Evolutionary conservation across 2,113 vertebrate species (phyloP), one percentile per base, ranked within the genome.

Genomic region (Anarhynchus alexandrinus): DNA sequence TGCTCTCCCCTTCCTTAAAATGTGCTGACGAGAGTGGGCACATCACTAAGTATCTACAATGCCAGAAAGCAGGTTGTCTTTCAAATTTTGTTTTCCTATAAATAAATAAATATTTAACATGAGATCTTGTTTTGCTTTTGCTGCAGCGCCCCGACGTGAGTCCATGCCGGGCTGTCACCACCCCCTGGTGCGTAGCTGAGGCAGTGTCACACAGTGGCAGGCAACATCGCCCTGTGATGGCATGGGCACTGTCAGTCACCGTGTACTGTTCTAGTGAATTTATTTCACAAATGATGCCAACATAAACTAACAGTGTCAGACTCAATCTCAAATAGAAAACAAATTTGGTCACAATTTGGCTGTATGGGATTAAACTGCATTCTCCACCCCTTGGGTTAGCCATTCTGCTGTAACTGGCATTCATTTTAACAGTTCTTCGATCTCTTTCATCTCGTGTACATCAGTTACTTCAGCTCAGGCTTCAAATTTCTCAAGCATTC

Each of bases 201-300:
- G 34, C 19, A 87, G 43, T 8, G 19, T 10, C 78, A 43, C 4
- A 55, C n/a, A 40, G 20, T 3, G 27, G 30, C 74, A 40, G 40
- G 20, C 6, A 7, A 51, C 22, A 8, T 5, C 2, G 4, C 66
- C 14, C 16, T 32, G 49, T 4, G 64, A 26, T 19, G 5, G 29
- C 61, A 14, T 3, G 52, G 66, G 30, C 38, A 11, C 69, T 40
- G 42, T 9, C 66, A 82, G 30, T 29, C 77, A 45, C 18, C 0
- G 0, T 40, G 12, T n/a, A 18, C 10, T 6, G 1, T 82, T 43
- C 64, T 5, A 5, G 6, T 2, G 32, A 42, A 58, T 69, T 88
- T 77, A 49, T 70, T 72, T 49, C 82, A 43, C 12, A 51, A 29
- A 34, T 42, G 4, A 34, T 51, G 51, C 54, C 36, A 84, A 42